A percentile compares a stretch with the other conserved stretches of the same genome.
Conservation (phyloP, 2,888 invertebrate species). For the Tromatobia lineatoria region DNA sequence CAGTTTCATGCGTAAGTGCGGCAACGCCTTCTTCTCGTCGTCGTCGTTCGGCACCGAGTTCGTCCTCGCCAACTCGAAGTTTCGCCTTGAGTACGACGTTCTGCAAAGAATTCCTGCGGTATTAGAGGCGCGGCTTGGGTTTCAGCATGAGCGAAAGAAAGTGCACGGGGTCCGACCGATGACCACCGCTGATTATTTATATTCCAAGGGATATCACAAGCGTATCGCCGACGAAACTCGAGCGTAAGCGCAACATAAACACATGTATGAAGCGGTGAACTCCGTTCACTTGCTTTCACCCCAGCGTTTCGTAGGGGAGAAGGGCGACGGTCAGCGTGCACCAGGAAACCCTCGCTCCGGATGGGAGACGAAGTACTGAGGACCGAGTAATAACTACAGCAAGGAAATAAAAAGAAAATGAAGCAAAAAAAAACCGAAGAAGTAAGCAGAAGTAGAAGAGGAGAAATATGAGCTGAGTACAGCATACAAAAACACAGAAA, state of each 20-base stretch:
- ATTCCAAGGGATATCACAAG: constrained; percentile 4
- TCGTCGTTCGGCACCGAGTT: constrained; percentile 86
- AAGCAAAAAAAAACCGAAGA: background rate
- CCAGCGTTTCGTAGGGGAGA: constrained; percentile 33
- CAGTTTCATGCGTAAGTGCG: constrained; percentile 85
- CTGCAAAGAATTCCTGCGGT: constrained; percentile 80
- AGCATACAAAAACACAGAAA: constrained; percentile 27
- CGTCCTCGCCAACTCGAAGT: constrained; percentile 86
- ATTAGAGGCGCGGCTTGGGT: constrained; percentile 3
- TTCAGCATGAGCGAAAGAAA: constrained; percentile 34
- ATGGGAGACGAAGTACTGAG: constrained; percentile 34
- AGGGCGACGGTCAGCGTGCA: constrained; percentile 24
- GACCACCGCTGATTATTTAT: constrained; percentile 42
- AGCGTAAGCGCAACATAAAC: background rate
- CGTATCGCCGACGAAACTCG: constrained; percentile 26
- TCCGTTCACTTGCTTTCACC: constrained; percentile 54
- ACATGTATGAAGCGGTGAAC: constrained; percentile 14
- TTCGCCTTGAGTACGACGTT: constrained; percentile 88
- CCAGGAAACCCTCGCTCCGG: constrained; percentile 51
- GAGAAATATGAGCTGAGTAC: constrained; percentile 27
- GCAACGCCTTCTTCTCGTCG: constrained; percentile 85
- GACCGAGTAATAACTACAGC: constrained; percentile 18
- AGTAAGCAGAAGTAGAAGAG: background rate
- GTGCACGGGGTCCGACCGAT: constrained; percentile 25
- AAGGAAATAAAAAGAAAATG: background rate